These are phyloP conservation scores for Dinoponera quadriceps DNA, from an alignment of 1,140 invertebrate genomes.

Conservation along the genomic window DNA sequence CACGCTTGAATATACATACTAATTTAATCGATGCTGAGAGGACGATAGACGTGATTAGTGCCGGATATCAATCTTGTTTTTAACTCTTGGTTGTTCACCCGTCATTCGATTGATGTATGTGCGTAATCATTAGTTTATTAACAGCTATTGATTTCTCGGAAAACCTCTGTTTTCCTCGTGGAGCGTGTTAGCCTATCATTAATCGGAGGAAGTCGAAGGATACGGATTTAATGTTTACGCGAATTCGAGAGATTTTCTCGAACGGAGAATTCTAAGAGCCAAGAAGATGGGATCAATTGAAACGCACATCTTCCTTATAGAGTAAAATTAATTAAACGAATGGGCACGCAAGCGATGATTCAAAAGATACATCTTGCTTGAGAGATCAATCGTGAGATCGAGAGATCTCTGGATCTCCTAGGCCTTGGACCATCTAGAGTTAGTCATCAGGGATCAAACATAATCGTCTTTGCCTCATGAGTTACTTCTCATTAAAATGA, in stretches of 20 bases:
- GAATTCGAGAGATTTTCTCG: not conserved
- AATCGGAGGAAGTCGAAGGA: not conserved
- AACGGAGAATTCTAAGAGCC: not conserved
- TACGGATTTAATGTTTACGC: not conserved
- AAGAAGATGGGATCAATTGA: not conserved
- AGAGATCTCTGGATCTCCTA: too few relatives aligned
- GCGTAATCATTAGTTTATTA: not conserved
- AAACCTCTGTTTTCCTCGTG: not conserved
- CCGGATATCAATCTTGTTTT: not conserved
- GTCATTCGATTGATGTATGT: not conserved
- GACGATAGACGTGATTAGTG: conserved; percentile 2
- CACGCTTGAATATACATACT: not conserved
- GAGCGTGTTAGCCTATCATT: not conserved
- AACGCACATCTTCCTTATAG: not conserved
- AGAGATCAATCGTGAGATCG: too few relatives aligned
- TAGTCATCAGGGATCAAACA: too few relatives aligned
- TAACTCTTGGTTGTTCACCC: conserved; percentile 18
- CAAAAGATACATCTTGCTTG: too few relatives aligned
- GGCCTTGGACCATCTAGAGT: too few relatives aligned
- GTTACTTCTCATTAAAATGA: too few relatives aligned
- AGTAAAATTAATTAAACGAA: too few relatives aligned
- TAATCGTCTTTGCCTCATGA: too few relatives aligned
- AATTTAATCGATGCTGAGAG: conserved; percentile 22
- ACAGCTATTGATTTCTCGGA: not conserved
- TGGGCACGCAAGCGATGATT: too few relatives aligned